phyloP scores from a whole-genome alignment of 2,888 invertebrate genomes.

The Standfussiana lucernea region DNA sequence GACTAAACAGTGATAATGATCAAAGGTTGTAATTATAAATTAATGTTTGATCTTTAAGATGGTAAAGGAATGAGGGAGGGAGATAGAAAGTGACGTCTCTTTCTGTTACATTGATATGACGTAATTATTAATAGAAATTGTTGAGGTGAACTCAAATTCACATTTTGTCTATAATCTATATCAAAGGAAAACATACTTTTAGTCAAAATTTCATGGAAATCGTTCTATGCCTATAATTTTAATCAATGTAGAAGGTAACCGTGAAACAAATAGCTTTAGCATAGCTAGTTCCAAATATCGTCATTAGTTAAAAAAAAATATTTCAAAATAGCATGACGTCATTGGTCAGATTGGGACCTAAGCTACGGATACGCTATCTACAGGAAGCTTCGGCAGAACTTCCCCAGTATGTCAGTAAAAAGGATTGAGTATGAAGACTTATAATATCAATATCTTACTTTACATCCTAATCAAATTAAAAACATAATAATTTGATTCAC shows the following conservation, averaged over 20 bases:
- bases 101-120: constrained; percentile 21
- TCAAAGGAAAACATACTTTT: background rate
- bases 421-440: background rate
- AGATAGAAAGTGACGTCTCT: constrained; percentile 8
- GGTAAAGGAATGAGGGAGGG: constrained; percentile 3
- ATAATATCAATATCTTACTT: background rate
- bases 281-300: background rate
- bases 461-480: background rate
- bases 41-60: constrained; percentile 36
- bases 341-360: background rate
- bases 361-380: background rate
- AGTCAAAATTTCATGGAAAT: background rate
- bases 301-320: background rate
- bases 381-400: background rate
- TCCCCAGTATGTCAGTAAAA: background rate
- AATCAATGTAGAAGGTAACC: background rate
- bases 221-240: background rate
- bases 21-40: constrained; percentile 56
- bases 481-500: background rate
- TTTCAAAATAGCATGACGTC: background rate
- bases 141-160: constrained; percentile 22
- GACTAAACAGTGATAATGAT: constrained; percentile 20
- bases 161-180: background rate
- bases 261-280: background rate
- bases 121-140: constrained; percentile 3